Conservation (phyloP, 2,113 vertebrate species). For the Dinomys branickii region DNA sequence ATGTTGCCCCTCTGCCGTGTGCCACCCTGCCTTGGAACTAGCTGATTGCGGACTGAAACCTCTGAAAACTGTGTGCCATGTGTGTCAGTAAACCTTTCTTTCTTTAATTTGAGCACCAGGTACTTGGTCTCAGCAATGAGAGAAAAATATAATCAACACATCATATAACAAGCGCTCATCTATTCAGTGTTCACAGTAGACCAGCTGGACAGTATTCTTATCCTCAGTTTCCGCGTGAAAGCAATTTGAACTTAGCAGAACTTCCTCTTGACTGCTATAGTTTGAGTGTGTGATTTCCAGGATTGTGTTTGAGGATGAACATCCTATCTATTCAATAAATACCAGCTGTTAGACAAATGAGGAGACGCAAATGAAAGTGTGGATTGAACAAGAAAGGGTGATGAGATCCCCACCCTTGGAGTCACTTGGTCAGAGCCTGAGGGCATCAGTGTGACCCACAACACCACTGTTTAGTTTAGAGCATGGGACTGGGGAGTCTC, state of each 20-base stretch:
- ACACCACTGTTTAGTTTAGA: background rate
- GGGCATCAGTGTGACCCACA: background rate
- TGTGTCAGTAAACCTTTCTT: background rate
- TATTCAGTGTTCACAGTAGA: background rate
- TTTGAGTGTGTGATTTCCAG: background rate
- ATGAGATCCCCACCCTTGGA: background rate
- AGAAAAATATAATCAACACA: background rate
- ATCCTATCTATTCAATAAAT: background rate
- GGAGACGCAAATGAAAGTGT: background rate
- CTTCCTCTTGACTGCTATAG: background rate
- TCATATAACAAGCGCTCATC: background rate
- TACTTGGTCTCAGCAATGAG: background rate
- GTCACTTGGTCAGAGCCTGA: background rate
- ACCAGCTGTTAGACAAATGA: slow-evolving; percentile 7
- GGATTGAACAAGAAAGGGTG: background rate
- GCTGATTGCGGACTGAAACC: background rate
- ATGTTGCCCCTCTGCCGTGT: background rate
- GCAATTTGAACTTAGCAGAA: background rate
- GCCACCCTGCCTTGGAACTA: background rate
- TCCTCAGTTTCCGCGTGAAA: background rate
- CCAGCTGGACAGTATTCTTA: background rate
- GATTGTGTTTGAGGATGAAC: background rate
- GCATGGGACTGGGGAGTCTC: background rate
- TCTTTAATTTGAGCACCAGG: background rate
- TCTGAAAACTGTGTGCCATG: background rate